Conservation (phyloP, 2,888 invertebrate species). For the Lepidochrysops patricia region DNA sequence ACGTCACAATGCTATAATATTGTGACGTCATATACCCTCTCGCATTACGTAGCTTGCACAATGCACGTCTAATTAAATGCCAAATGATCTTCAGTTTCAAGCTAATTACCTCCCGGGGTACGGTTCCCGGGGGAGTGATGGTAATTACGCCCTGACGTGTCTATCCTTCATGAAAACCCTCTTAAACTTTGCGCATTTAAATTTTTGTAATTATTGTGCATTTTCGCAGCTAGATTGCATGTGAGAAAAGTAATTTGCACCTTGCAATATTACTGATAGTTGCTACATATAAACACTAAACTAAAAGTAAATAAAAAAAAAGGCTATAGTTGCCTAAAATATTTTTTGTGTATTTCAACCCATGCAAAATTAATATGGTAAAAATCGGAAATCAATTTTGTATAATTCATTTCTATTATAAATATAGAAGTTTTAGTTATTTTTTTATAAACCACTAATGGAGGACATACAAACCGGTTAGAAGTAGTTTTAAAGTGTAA, state of each 20-base stretch:
- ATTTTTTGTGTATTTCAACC: no score
- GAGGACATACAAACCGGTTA: no score
- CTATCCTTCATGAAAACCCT: background rate
- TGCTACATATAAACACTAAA: no score
- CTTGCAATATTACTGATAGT: no score
- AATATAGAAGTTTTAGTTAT: no score
- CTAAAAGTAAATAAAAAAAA: no score
- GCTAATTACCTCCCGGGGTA: background rate
- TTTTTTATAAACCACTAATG: no score
- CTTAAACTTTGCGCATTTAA: conserved; percentile 10
- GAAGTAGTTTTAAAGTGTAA: no score
- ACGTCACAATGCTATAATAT: background rate
- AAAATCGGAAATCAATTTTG: no score
- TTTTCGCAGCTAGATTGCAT: background rate
- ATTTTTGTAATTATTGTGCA: conserved; percentile 2
- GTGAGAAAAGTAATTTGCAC: background rate
- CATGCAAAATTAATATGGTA: no score
- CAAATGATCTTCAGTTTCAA: background rate
- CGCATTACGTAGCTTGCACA: background rate
- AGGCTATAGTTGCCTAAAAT: no score
- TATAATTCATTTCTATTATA: no score
- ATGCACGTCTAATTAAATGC: conserved; percentile 2
- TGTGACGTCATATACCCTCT: background rate
- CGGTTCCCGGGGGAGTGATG: background rate
- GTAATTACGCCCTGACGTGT: background rate